Conservation (phyloP, 2,113 vertebrate species). For the Guaruba guarouba region DNA sequence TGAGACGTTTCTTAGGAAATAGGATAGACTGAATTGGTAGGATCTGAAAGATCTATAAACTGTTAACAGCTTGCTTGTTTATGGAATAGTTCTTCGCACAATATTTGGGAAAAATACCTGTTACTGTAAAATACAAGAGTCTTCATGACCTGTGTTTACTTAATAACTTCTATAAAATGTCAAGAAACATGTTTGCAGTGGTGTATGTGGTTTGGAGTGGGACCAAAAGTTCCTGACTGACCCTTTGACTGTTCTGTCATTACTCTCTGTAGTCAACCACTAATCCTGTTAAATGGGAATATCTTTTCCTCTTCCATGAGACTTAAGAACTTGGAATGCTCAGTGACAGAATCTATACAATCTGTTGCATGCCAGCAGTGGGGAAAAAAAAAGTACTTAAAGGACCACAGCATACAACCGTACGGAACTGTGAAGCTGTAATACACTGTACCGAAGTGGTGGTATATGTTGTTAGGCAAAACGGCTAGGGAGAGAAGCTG, state of each 20-base stretch:
- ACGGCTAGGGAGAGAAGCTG: not conserved
- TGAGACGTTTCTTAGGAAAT: not conserved
- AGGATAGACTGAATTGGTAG: not conserved
- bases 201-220: not conserved
- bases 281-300: not conserved
- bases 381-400: not conserved
- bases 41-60: not conserved
- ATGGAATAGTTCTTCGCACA: not conserved
- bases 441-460: not conserved
- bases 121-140: not conserved
- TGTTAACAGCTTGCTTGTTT: not conserved
- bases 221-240: not conserved
- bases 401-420: not conserved
- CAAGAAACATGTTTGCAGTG: not conserved
- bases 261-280: not conserved
- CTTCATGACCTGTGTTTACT: not conserved
- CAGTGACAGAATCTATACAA: not conserved
- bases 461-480: not conserved
- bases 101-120: not conserved
- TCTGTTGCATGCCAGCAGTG: not conserved
- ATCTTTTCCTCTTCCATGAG: not conserved
- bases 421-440: not conserved
- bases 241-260: not conserved
- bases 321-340: not conserved
- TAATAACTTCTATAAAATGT: not conserved